Evolutionary conservation across 2,113 vertebrate species (phyloP), one percentile per base, ranked within the genome.

Genomic region (Macquaria australasica): DNA sequence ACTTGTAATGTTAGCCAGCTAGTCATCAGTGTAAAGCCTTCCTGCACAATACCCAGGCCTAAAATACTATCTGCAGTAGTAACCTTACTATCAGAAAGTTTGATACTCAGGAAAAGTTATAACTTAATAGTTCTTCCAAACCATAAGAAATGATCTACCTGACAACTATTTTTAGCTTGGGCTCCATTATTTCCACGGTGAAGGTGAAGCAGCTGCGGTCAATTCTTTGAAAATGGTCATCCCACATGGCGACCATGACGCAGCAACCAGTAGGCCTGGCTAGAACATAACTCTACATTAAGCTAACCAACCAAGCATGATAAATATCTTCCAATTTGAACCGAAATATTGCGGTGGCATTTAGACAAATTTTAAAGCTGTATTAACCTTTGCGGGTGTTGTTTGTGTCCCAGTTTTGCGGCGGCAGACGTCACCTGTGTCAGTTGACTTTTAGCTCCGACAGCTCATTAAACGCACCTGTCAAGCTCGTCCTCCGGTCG

Each of bases 401-500:
- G 45, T 63, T 84, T 74, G 15, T 41, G 18, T 68, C 67, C 21
- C 15, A 1, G 71, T 83, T 51, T 71, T 59, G 62, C 45, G 5
- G 55, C 25, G 2, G 28, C 25, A 48, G 58, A 58, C 72, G 68
- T 83, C 84, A 87, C 71, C 28, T 77, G 55, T 14, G 77, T 41
- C 28, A 75, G 63, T 10, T 85, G 72, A 80, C 73, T 78, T 77
- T 86, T 50, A 59, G 72, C 73, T 72, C 55, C 63, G 77, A 80
- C 80, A 56, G 81, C 81, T 87, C 74, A 79, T 92, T 86, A 91
- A 91, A 87, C 79, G 20, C 93, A 94, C 84, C 92, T 93, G 88
- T 91, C 73, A 6, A 12, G 20, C 73, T 75, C 31, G 18, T 79
- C 73, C 23, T 41, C 59, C 74, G 77, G 83, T 88, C 58, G n/a